These are phyloP conservation scores for Zaprionus camerounensis DNA, from an alignment of 1,140 invertebrate genomes.

Conservation along the genomic window DNA sequence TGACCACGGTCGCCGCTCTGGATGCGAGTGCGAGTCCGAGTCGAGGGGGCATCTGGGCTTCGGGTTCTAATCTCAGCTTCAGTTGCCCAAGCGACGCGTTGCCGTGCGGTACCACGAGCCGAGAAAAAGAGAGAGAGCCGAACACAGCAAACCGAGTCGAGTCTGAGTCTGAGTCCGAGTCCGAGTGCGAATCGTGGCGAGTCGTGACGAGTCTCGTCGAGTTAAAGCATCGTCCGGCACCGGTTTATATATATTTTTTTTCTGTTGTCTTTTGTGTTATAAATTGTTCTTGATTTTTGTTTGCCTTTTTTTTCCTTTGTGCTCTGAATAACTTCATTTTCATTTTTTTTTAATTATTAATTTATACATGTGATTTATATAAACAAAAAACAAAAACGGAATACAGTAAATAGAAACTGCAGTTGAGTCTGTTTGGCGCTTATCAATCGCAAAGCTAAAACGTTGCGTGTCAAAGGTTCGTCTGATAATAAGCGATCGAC, in stretches of 20 bases:
- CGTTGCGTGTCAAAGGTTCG: slow-evolving; percentile 63
- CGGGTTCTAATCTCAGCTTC: slow-evolving; percentile 51
- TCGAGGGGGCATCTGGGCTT: slow-evolving; percentile 11
- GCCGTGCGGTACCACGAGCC: slow-evolving; percentile 31
- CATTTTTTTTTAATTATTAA: background rate
- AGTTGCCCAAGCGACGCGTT: slow-evolving; percentile 58
- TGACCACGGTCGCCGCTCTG: slow-evolving; percentile 6
- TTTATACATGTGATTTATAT: background rate
- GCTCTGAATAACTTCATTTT: slow-evolving; percentile 4
- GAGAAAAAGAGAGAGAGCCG: background rate
- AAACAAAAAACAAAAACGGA: background rate
- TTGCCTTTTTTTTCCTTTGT: slow-evolving; percentile 2
- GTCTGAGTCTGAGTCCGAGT: background rate
- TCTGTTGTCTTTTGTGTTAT: background rate
- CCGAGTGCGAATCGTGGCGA: background rate
- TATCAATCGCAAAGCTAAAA: slow-evolving; percentile 44
- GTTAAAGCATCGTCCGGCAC: slow-evolving; percentile 21
- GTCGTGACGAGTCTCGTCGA: background rate
- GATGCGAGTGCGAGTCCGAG: background rate
- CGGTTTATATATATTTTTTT: slow-evolving; percentile 34
- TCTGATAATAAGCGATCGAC: slow-evolving; percentile 50
- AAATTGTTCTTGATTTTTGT: slow-evolving; percentile 5
- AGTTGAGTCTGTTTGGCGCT: background rate
- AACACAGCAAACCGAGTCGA: background rate
- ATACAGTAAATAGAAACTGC: slow-evolving; percentile 10